Base-by-base conservation (phyloP, 2,797 vertebrate species). In the Coregonus sp. region DNA sequence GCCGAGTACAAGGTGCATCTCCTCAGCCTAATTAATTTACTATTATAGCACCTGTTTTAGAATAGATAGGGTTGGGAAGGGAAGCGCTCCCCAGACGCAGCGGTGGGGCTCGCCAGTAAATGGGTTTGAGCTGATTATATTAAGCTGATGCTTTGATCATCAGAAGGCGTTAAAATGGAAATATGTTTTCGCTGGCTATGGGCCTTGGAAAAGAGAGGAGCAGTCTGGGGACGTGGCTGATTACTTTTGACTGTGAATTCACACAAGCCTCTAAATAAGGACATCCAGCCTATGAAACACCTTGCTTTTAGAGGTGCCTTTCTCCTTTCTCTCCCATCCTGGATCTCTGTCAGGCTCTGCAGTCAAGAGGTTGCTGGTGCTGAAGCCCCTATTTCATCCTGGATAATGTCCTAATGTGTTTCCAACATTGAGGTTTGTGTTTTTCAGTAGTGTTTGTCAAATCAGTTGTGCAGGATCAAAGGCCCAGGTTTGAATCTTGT, bases 11-110 rank as follows among this genome's bases (percentile, higher is more conserved):
- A 97, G 96, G 96, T 96, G 95, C 96, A 96, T 96, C 96, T 96
- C 95, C 95, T 94, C 95, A 94, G 95, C 96, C 97, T 98, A 99
- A 99, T 99, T 98, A 99, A 99, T 99, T 98, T 99, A 97, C 96
- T 95, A 96, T 97, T 95, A 96, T 96, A 96, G 96, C 98, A 99
- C 97, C 98, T 99, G 97, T 98, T 98, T 96, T 95, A 94, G 95
- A 96, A 96, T 94, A 96, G 97, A 97, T 97, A 97, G 96, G 95
- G 93, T 94, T 94, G 94, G 93, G 92, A 93, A 91, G 89, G 87
- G 93, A 91, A 90, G 90, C 87, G 79, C 92, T 95, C 95, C 95
- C 95, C 91, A 89, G 92, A 93, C 95, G 87, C 95, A 92, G 95
- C 87, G 75, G 51, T 20, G 67, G 66, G 51, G 67, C 29, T 35